Evolutionary conservation across 2,797 vertebrate species (phyloP), one percentile per base, ranked within the genome.

Genomic region (Pogonophryne albipinna): DNA sequence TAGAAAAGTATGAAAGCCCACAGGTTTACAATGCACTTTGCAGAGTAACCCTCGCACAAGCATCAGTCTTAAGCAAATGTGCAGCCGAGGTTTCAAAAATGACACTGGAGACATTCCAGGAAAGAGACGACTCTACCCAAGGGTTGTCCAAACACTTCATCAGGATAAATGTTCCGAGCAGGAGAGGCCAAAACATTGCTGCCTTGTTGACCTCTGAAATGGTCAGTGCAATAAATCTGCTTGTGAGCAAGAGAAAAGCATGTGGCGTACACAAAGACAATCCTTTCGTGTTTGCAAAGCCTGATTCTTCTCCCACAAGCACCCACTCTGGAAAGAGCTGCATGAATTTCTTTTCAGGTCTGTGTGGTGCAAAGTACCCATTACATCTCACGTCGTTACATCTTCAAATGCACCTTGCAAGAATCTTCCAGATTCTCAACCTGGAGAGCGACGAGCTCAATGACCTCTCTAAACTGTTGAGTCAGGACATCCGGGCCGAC

Each of bases 361-460:
- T 78, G n/a, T 89, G 85, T 65, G 17, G 17, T 0, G 89, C 80
- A 13, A 57, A 76, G 20, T 69, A 85, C 42, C 90, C 91, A 1
- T 80, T 82, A 58, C 66, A 82, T 15, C 82, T 92, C 19, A 47
- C 12, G 38, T 72, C 66, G 0, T 7, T 23, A 34, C 57, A 66
- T 20, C 70, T 90, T n/a, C 67, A 69, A 51, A 88, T 90, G 49
- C 86, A 91, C 70, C 68, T 75, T 0, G 80, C 91, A n/a, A 90
- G 85, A 74, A 11, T 92, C 1, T 91, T 90, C 41, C 89, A 91
- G 74, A 86, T 92, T 55, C 88, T 92, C 6, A 80, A 84, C 71
- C 77, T 93, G 47, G 87, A 90, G 66, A 83, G 88, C 0, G 78
- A 91, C 0, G 89, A 93, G 61, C 85, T 92, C 0, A 4, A 49